Conservation (phyloP, 1,140 invertebrate species). For the Drosophila sturtevanti region DNA sequence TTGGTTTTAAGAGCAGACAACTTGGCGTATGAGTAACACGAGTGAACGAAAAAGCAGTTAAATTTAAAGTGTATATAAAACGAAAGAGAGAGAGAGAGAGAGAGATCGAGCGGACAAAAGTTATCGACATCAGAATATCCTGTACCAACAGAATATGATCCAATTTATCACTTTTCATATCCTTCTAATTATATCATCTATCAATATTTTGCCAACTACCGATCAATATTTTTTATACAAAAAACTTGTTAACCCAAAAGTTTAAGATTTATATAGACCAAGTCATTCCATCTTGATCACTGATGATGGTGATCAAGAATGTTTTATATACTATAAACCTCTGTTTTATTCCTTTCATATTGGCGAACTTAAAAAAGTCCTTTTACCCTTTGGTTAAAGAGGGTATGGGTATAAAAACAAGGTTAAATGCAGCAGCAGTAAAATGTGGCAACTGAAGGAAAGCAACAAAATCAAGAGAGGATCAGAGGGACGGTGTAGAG, state of each 20-base stretch:
- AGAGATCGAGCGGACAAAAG: background rate
- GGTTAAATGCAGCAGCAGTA: conserved; percentile 76
- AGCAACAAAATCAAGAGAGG: no score
- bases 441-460: conserved; percentile 44
- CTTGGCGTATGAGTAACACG: conserved; percentile 70
- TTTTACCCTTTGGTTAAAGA: background rate
- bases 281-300: background rate
- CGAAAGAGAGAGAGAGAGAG: conserved; percentile 26
- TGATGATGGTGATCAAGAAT: background rate
- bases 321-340: background rate
- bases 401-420: conserved; percentile 34
- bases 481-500: background rate
- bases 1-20: conserved; percentile 49
- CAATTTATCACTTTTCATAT: no score
- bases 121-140: background rate
- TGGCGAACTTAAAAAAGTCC: background rate
- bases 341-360: background rate
- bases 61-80: conserved; percentile 67
- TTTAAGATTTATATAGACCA: no score
- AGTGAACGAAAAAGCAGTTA: conserved; percentile 63
- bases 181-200: no score
- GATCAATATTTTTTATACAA: no score
- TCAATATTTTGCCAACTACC: no score
- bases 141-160: background rate
- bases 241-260: no score